Conservation (phyloP, 2,888 invertebrate species). For the Plebejus anna region DNA sequence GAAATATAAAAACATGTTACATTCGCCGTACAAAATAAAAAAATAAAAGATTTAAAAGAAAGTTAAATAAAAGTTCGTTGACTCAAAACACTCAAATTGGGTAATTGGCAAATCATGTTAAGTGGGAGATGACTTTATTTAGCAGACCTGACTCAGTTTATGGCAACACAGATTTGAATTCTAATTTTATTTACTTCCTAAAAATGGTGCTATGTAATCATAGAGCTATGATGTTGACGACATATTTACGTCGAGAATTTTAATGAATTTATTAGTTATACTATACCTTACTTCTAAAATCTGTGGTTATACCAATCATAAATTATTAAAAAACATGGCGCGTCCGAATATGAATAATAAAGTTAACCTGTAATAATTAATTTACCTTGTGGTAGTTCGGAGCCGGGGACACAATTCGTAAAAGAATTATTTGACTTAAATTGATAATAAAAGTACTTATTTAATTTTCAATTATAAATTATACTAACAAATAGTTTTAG, state of each 20-base stretch:
- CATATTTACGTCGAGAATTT: constrained; percentile 16
- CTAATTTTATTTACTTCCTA: constrained; percentile 38
- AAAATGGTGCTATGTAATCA: constrained; percentile 40
- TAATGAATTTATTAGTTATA: constrained; percentile 15
- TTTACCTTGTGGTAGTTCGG: too few species aligned
- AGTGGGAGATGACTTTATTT: constrained; percentile 39
- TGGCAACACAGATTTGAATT: constrained; percentile 37
- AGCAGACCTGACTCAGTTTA: constrained; percentile 32
- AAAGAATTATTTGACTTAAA: too few species aligned
- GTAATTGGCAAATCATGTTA: constrained; percentile 31
- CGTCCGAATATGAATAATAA: neutral
- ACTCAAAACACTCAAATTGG: constrained; percentile 30
- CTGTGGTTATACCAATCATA: neutral
- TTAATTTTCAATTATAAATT: too few species aligned
- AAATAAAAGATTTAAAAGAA: constrained; percentile 8
- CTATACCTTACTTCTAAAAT: too few species aligned
- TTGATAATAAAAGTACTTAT: too few species aligned
- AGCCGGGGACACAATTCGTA: too few species aligned
- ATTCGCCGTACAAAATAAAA: neutral
- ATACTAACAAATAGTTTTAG: too few species aligned
- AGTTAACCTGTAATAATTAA: neutral
- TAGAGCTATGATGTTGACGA: constrained; percentile 39
- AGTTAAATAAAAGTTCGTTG: constrained; percentile 21
- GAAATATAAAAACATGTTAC: constrained; percentile 45
- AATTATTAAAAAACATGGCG: neutral